Evolutionary conservation across 1,140 invertebrate species (phyloP), one percentile per base, ranked within the genome.

Genomic region (Leptestheria dahalacensis): DNA sequence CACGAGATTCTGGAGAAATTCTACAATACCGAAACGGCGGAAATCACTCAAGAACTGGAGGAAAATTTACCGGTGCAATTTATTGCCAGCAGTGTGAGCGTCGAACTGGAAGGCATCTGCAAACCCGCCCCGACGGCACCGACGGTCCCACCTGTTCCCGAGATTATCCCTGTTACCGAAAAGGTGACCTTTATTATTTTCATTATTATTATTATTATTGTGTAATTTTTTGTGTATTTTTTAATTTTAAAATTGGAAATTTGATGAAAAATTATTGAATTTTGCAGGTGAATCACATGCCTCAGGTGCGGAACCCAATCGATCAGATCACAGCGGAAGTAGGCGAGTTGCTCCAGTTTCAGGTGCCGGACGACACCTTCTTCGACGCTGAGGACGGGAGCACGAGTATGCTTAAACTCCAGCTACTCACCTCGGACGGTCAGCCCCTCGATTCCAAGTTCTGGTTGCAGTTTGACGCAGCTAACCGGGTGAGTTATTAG

Each of bases 401-500:
- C 59, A 82, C 85, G 0, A 72, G 79, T 29, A 79, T 81, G 59
- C 74, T 93, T 64, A 80, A 81, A 50, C 77, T 94, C 62, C 79
- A 79, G 1, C 73, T 95, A 0, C 76, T 85, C 12, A 85, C 81
- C 28, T 79, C 79, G 48, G 83, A 91, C 62, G 76, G 83, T 49
- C 77, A 78, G 10, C 72, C 79, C 53, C 76, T 91, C 25, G 75
- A 80, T 1, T 59, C 76, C 0, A 70, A 78, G n/a, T 81, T 86
- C 66, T 94, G 91, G 91, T 71, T 94, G 49, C 88, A 91, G 69
- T 94, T 93, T 68, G 87, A 94, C 68, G 74, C 75, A 2, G 86
- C 84, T 60, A 91, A 90, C 73, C 85, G 26, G 33, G 33, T 41
- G 15, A 41, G 15, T 15, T 41, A 41, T 6, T 15, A 41, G 15